phyloP scores from a whole-genome alignment of 2,888 invertebrate genomes.

The Tetragonisca angustula region DNA sequence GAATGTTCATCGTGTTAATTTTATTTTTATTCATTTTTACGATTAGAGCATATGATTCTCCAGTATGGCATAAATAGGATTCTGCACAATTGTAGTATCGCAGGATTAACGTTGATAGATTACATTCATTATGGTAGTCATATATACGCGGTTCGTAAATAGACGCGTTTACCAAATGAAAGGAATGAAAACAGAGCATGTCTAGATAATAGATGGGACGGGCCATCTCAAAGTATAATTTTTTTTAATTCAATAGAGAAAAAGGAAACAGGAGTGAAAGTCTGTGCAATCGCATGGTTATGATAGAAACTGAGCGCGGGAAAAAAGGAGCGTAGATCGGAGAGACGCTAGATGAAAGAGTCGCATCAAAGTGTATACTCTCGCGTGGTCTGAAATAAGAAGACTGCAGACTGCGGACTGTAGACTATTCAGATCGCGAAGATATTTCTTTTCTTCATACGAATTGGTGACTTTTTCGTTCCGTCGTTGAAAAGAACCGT shows the following conservation, averaged over 20 bases:
- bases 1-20: not conserved
- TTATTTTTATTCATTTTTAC: not conserved
- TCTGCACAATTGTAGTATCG: not conserved
- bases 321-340: constrained; percentile 26
- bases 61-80: not conserved
- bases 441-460: constrained; percentile 24
- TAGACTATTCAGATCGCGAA: constrained; percentile 27
- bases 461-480: constrained; percentile 26
- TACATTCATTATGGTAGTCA: not conserved
- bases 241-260: constrained; percentile 14
- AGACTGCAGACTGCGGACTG: not conserved
- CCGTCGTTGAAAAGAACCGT: constrained; percentile 14
- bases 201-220: not conserved
- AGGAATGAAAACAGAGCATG: not conserved
- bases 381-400: constrained; percentile 6
- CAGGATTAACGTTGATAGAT: not conserved
- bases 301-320: constrained; percentile 21
- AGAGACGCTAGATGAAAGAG: constrained; percentile 48
- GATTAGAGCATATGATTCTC: not conserved
- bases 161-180: not conserved
- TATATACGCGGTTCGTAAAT: not conserved
- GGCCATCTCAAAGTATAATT: not conserved
- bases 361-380: constrained; percentile 40
- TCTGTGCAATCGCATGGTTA: constrained; percentile 11
- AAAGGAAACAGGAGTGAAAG: constrained; percentile 29